phyloP scores from a whole-genome alignment of 2,797 vertebrate species.

The Rhinatrema bivittatum region DNA sequence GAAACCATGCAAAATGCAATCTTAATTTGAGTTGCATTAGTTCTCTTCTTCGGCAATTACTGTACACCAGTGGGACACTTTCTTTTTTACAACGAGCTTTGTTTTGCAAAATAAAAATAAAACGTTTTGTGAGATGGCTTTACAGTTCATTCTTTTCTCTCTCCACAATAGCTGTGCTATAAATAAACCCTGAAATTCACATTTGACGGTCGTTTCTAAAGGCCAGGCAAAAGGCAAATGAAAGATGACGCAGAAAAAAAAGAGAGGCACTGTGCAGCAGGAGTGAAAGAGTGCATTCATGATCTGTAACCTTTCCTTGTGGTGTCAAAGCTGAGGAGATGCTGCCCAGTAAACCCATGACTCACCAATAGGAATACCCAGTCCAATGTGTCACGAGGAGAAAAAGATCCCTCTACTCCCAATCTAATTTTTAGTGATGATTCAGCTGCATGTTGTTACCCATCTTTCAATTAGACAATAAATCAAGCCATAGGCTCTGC shows the following conservation, averaged over 20 bases:
- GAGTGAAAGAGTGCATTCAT: slow-evolving; percentile 58
- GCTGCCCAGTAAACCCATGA: slow-evolving; percentile 45
- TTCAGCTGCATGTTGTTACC: background rate
- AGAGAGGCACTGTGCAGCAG: slow-evolving; percentile 46
- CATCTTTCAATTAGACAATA: too few relatives aligned
- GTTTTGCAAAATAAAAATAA: slow-evolving; percentile 51
- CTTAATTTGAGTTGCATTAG: slow-evolving; percentile 46
- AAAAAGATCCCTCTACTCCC: background rate
- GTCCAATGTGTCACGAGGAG: background rate
- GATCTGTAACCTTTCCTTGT: slow-evolving; percentile 42
- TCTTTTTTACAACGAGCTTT: slow-evolving; percentile 56
- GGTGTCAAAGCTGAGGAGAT: slow-evolving; percentile 38
- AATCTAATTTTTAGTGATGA: background rate
- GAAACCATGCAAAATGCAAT: slow-evolving; percentile 41
- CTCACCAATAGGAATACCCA: slow-evolving; percentile 25
- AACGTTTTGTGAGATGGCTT: slow-evolving; percentile 60
- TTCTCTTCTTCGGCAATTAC: slow-evolving; percentile 51
- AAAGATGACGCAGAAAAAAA: slow-evolving; percentile 46
- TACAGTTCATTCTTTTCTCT: slow-evolving; percentile 64
- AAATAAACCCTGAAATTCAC: slow-evolving; percentile 62
- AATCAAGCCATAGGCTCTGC: too few relatives aligned
- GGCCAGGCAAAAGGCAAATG: slow-evolving; percentile 45
- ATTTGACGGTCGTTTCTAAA: slow-evolving; percentile 56
- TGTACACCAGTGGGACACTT: slow-evolving; percentile 57
- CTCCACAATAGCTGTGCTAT: slow-evolving; percentile 53